A percentile compares a stretch with the other conserved stretches of the same genome.
Evolutionary conservation across 2,797 vertebrate genomes (phyloP).

Genomic region (Rousettus madagascariensis): DNA sequence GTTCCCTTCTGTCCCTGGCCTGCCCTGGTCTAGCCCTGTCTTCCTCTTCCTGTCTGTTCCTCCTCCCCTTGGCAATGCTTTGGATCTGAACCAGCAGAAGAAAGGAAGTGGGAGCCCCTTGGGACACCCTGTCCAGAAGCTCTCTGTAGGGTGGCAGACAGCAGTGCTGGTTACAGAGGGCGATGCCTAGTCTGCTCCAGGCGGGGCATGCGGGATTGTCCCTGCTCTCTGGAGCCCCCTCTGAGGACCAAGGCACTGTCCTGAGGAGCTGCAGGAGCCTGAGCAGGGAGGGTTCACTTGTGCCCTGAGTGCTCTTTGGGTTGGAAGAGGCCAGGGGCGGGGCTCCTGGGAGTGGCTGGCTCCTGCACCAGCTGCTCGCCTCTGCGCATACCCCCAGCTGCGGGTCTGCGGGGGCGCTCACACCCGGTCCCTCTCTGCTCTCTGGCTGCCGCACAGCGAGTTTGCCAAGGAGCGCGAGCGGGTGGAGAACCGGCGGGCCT

Average conservation of each 20-base stretch:
- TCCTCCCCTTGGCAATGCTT: not conserved
- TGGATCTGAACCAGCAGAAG: not conserved
- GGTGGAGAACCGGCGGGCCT: conserved; percentile 96
- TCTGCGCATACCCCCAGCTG: too few species aligned
- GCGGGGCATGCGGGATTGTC: not conserved
- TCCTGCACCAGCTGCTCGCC: too few species aligned
- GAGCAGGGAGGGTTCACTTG: not conserved
- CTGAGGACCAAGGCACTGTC: not conserved
- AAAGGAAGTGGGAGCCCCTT: accelerated
- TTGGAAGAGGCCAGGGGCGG: too few species aligned
- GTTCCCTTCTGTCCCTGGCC: not conserved
- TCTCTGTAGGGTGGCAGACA: too few species aligned
- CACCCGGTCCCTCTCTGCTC: too few species aligned
- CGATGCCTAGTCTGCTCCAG: not conserved
- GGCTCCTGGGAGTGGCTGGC: too few species aligned
- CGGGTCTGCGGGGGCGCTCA: too few species aligned
- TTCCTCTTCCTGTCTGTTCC: not conserved
- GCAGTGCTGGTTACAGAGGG: not conserved
- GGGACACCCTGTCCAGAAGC: not conserved
- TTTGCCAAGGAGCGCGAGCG: conserved; percentile 97
- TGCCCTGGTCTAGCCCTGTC: not conserved
- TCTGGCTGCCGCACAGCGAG: conserved; percentile 82
- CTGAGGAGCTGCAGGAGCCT: not conserved
- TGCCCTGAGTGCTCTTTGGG: too few species aligned
- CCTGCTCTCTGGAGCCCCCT: not conserved